Conservation (phyloP, 1,140 invertebrate genomes). For the Ceratoteleas bidentatus region DNA sequence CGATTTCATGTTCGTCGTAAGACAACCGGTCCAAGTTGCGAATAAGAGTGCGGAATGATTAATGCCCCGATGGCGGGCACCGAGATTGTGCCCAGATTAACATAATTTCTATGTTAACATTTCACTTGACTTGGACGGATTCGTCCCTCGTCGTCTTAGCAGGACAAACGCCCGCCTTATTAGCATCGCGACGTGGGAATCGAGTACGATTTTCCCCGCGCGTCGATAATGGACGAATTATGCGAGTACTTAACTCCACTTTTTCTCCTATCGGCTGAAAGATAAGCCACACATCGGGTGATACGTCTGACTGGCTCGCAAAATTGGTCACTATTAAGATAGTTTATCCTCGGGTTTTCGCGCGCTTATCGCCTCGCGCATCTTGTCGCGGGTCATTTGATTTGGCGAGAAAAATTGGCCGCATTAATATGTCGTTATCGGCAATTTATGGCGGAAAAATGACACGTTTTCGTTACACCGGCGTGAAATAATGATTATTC, state of each 20-base stretch:
- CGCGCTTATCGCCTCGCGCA: constrained; percentile 25
- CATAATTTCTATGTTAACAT: constrained; percentile 79
- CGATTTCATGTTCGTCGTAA: constrained; percentile 35
- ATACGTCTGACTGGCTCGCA: constrained; percentile 16
- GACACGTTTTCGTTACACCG: too few relatives aligned
- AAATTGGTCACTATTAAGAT: constrained; percentile 52
- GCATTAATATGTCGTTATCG: constrained; percentile 34
- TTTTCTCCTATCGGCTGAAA: constrained; percentile 20
- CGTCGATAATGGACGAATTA: constrained; percentile 48
- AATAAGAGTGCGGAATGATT: constrained; percentile 69
- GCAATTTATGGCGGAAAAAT: constrained; percentile 8
- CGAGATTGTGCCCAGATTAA: constrained; percentile 67
- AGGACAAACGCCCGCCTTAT: constrained; percentile 18
- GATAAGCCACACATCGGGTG: constrained; percentile 35
- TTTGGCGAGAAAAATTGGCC: constrained; percentile 23
- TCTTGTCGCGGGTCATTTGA: constrained; percentile 48
- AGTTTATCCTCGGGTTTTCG: constrained; percentile 36
- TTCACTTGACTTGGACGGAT: constrained; percentile 69
- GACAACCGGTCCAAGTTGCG: constrained; percentile 54
- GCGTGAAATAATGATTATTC: too few relatives aligned
- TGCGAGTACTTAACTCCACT: constrained; percentile 37
- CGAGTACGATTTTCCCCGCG: constrained; percentile 28
- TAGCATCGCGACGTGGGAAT: constrained; percentile 48
- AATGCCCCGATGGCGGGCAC: constrained; percentile 68
- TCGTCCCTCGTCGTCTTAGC: constrained; percentile 17